phyloP scores from a whole-genome alignment of 2,888 invertebrate genomes.

The Abrostola triplasia region DNA sequence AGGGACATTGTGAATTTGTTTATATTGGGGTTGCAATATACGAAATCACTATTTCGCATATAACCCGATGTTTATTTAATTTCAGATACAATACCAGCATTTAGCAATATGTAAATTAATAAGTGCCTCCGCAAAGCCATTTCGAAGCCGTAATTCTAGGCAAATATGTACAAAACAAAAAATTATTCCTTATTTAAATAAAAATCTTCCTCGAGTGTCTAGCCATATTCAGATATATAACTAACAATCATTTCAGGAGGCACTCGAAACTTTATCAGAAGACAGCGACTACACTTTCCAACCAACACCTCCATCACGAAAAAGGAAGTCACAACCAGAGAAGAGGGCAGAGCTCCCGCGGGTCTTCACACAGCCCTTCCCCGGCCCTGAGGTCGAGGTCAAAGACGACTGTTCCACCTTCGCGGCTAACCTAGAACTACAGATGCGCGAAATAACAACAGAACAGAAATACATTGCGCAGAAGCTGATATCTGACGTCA shows the following conservation, averaged over 20 bases:
- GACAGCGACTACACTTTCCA: conserved; percentile 14
- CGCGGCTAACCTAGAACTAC: conserved; percentile 32
- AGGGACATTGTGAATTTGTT: no score
- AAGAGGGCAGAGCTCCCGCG: not conserved
- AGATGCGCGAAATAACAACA: conserved; percentile 30
- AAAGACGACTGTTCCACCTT: conserved; percentile 43
- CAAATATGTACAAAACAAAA: no score
- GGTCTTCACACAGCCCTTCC: conserved; percentile 29
- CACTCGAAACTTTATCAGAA: not conserved
- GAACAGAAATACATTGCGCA: conserved; percentile 41
- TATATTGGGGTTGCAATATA: no score
- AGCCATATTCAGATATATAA: no score
- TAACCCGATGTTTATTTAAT: no score
- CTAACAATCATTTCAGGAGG: conserved; percentile 1
- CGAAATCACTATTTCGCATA: no score
- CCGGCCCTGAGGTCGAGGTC: conserved; percentile 18
- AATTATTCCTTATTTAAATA: no score
- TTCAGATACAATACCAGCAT: no score
- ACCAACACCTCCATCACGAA: conserved; percentile 11
- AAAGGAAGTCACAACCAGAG: conserved; percentile 5
- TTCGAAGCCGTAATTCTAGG: no score
- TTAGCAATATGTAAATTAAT: no score
- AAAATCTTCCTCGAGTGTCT: no score
- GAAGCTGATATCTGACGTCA: conserved; percentile 41
- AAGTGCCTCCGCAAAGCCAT: no score